These are phyloP conservation scores for Panorpa germanica DNA, from an alignment of 2,888 invertebrate species.

Conservation along the genomic window DNA sequence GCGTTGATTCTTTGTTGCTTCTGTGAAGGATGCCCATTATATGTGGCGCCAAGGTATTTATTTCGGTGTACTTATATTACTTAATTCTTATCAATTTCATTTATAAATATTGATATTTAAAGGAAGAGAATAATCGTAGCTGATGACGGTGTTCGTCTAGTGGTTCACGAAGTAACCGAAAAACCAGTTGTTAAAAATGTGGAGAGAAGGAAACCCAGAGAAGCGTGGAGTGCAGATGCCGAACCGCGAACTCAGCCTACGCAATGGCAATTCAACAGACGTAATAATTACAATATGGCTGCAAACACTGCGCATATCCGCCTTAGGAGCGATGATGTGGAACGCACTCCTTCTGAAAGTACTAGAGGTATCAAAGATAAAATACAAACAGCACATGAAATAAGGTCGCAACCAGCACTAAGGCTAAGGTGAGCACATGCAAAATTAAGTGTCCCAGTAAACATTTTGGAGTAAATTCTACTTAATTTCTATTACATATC, in stretches of 20 bases:
- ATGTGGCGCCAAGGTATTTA: constrained; percentile 57
- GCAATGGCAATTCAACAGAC: constrained; percentile 56
- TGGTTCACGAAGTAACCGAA: too few relatives aligned
- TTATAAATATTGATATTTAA: constrained; percentile 4
- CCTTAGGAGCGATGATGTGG: too few relatives aligned
- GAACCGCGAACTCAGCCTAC: constrained; percentile 46
- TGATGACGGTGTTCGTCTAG: constrained; percentile 9
- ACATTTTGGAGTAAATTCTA: too few relatives aligned
- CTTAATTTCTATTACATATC: too few relatives aligned
- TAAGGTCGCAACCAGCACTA: too few relatives aligned
- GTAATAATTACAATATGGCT: constrained; percentile 34
- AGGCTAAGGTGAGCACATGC: too few relatives aligned
- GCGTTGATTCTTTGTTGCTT: constrained; percentile 64
- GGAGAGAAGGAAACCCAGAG: constrained; percentile 56
- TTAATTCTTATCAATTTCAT: constrained; percentile 7
- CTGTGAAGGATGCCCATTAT: constrained; percentile 70
- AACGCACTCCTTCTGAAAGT: too few relatives aligned
- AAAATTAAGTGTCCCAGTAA: too few relatives aligned
- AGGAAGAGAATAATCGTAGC: constrained; percentile 3
- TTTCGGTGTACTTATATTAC: constrained; percentile 13
- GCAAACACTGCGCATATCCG: too few relatives aligned
- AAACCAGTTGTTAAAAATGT: too few relatives aligned
- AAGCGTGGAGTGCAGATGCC: constrained; percentile 73
- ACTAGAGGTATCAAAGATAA: too few relatives aligned
- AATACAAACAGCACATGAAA: too few relatives aligned